phyloP scores from a whole-genome alignment of 2,888 invertebrate genomes.

The Sesamia inferens region DNA sequence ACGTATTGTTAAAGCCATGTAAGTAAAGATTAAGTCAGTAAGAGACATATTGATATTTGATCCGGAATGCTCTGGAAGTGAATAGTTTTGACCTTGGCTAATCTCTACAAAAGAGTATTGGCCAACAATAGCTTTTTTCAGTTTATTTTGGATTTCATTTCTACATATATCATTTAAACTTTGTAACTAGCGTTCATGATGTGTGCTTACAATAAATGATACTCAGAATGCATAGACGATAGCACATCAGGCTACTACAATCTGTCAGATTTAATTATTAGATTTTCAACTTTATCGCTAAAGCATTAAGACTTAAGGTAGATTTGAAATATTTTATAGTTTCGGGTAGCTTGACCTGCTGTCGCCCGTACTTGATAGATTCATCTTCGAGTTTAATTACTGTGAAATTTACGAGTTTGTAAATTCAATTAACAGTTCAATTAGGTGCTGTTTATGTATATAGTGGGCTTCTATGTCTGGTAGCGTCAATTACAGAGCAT shows the following conservation, averaged over 20 bases:
- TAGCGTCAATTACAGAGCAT: slow-evolving; percentile 33
- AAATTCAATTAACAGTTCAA: slow-evolving; percentile 35
- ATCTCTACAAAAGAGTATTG: neutral
- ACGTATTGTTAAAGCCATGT: slow-evolving; percentile 12
- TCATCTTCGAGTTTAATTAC: slow-evolving; percentile 47
- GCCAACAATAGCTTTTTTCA: neutral
- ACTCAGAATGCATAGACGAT: neutral
- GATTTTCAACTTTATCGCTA: too few relatives aligned
- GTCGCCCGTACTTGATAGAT: slow-evolving; percentile 30
- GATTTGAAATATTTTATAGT: too few relatives aligned
- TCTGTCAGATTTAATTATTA: too few relatives aligned
- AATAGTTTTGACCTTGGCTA: slow-evolving; percentile 3
- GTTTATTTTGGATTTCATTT: slow-evolving; percentile 6
- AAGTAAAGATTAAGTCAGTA: neutral
- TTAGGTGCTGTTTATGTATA: slow-evolving; percentile 22
- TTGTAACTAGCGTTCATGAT: slow-evolving; percentile 20
- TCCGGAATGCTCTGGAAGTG: slow-evolving; percentile 2
- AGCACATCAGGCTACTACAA: too few relatives aligned
- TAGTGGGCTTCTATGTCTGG: neutral
- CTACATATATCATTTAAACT: slow-evolving; percentile 9
- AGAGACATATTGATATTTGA: neutral
- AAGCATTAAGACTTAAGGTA: too few relatives aligned
- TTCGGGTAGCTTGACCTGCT: too few relatives aligned
- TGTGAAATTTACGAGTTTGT: slow-evolving; percentile 41
- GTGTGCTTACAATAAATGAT: slow-evolving; percentile 12